A percentile compares a stretch with the other conserved stretches of the same genome.
Conservation (phyloP, 1,140 invertebrate genomes). For the Bactericera cockerelli region DNA sequence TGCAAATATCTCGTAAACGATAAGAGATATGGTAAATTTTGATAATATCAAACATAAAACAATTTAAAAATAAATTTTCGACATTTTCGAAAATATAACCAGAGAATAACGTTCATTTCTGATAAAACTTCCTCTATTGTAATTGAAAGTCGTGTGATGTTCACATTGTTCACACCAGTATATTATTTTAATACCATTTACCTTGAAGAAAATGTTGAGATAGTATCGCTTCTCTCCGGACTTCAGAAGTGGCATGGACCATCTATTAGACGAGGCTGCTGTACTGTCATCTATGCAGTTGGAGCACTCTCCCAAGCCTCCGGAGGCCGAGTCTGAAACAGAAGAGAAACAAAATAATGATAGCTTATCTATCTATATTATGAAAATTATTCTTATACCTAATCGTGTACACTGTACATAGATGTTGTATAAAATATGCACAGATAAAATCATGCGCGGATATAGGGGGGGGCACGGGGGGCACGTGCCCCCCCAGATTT, state of each 20-base stretch:
- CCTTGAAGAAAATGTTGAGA: conserved; percentile 74
- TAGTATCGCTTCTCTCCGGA: conserved; percentile 76
- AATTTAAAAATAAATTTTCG: too few species aligned
- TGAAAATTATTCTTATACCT: conserved; percentile 21
- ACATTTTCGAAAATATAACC: too few species aligned
- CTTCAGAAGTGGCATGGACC: conserved; percentile 75
- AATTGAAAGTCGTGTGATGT: too few species aligned
- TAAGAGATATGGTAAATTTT: too few species aligned
- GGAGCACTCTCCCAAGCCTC: conserved; percentile 40
- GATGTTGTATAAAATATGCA: conserved; percentile 20
- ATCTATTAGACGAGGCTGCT: conserved; percentile 40
- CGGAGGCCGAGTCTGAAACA: conserved; percentile 25
- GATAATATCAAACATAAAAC: too few species aligned
- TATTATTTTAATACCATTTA: too few species aligned
- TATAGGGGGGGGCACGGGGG: too few species aligned
- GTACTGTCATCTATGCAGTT: conserved; percentile 56
- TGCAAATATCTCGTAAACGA: too few species aligned
- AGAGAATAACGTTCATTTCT: too few species aligned
- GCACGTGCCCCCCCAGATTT: too few species aligned
- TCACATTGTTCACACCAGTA: too few species aligned
- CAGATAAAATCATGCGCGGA: conserved; percentile 18
- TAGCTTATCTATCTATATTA: conserved; percentile 14
- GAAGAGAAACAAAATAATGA: conserved; percentile 29
- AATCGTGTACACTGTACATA: conserved; percentile 27
- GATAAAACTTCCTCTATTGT: too few species aligned